A percentile compares a stretch with the other conserved stretches of the same genome.
These are phyloP conservation scores for Ernsta delagoae DNA, from an alignment of 2,888 invertebrate species.

Conservation along the genomic window DNA sequence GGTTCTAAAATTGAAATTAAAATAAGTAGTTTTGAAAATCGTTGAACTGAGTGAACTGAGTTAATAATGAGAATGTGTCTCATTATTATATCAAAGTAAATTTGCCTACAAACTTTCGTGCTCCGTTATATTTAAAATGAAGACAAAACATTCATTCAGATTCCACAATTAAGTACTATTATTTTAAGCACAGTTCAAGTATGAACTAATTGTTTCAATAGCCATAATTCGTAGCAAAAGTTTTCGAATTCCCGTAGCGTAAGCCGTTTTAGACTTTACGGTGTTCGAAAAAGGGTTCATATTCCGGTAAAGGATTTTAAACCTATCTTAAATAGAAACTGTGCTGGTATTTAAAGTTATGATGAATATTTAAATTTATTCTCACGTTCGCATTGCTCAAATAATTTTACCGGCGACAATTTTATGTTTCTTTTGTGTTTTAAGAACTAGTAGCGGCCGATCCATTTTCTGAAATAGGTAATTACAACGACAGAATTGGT, in stretches of 20 bases:
- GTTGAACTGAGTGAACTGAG: no score
- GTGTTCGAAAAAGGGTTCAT: neutral
- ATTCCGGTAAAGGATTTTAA: neutral
- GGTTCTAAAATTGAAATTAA: no score
- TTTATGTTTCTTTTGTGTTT: conserved; percentile 43
- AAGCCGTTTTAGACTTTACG: conserved; percentile 11
- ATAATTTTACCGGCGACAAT: conserved; percentile 41
- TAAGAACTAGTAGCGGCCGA: conserved; percentile 31
- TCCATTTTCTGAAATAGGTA: conserved; percentile 36
- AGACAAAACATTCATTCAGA: conserved; percentile 22
- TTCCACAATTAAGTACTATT: conserved; percentile 32
- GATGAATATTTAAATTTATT: conserved; percentile 31
- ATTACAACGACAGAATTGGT: conserved; percentile 38
- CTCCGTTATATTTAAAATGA: conserved; percentile 10
- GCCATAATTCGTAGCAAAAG: conserved; percentile 8
- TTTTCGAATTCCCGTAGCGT: neutral
- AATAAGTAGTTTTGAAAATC: no score
- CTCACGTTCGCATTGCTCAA: conserved; percentile 34
- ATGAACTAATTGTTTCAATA: conserved; percentile 28
- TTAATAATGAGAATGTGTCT: no score
- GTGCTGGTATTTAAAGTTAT: conserved; percentile 23
- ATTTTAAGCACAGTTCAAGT: conserved; percentile 32
- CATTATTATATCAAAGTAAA: neutral
- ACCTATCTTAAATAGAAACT: neutral
- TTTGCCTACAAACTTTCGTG: neutral